Evolutionary conservation across 2,797 vertebrate species (phyloP).

Genomic region (Anguilla marmorata): DNA sequence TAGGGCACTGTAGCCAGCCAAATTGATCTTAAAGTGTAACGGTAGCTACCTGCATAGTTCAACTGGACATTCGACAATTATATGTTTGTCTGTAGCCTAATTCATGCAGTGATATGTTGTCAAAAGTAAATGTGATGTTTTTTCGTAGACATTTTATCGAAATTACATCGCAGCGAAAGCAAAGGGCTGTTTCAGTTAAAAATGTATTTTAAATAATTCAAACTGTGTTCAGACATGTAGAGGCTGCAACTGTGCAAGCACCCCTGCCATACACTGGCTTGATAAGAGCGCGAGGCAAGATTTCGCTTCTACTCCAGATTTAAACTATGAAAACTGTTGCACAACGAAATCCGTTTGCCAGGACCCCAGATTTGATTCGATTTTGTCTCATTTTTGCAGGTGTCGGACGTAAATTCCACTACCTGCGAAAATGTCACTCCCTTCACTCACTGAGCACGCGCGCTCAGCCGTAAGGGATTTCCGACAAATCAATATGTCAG

Average conservation of each 20-base stretch:
- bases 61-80: not conserved
- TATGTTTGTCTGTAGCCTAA: not conserved
- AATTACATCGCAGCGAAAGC: not conserved
- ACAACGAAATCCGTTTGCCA: not conserved
- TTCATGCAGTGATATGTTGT: not conserved
- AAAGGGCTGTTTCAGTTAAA: not conserved
- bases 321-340: not conserved
- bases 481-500: not conserved
- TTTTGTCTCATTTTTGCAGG: not conserved
- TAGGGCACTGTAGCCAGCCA: not conserved
- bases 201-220: not conserved
- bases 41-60: not conserved
- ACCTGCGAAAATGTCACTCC: not conserved
- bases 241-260: not conserved
- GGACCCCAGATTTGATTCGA: not conserved
- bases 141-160: not conserved
- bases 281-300: not conserved
- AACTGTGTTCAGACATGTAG: not conserved
- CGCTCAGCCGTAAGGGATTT: not conserved
- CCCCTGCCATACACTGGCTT: not conserved
- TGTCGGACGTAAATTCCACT: not conserved
- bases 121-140: not conserved
- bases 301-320: not conserved
- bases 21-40: not conserved
- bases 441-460: not conserved